Evolutionary conservation across 2,113 vertebrate genomes (phyloP).

Genomic region (Poeciliopsis occidentalis): DNA sequence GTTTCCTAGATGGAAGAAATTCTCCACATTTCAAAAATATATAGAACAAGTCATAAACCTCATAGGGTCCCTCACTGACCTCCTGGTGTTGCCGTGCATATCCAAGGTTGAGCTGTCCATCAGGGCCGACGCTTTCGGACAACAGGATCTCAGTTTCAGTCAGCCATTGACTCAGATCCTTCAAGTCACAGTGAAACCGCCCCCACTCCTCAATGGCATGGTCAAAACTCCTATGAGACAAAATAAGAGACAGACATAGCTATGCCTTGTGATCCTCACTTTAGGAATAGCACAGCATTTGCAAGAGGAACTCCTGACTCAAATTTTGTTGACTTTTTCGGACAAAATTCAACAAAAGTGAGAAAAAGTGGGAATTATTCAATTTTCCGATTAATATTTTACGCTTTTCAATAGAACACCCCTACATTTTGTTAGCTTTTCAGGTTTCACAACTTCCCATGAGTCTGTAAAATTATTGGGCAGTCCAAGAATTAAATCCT

Average conservation of each 20-base stretch:
- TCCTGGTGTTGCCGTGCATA: slow-evolving; percentile 82
- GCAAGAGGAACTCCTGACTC: not conserved
- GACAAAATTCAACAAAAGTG: not conserved
- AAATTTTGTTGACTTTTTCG: no score
- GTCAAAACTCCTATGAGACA: slow-evolving; percentile 83
- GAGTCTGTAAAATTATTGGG: not conserved
- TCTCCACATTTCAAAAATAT: no score
- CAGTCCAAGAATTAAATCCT: not conserved
- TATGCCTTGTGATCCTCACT: no score
- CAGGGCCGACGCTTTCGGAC: slow-evolving; percentile 71
- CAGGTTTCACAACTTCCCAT: not conserved
- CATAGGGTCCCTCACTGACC: slow-evolving; percentile 73
- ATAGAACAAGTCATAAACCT: not conserved
- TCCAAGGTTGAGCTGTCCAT: slow-evolving; percentile 83
- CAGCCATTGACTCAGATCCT: slow-evolving; percentile 89
- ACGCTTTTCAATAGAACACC: no score
- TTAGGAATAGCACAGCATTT: not conserved
- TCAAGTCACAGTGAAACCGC: slow-evolving; percentile 91
- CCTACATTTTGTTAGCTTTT: not conserved
- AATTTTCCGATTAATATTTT: no score
- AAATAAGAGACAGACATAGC: not conserved
- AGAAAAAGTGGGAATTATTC: not conserved
- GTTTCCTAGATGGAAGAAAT: not conserved
- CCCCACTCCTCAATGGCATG: slow-evolving; percentile 88
- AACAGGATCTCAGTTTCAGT: slow-evolving; percentile 84